Base-by-base conservation (phyloP, 2,888 invertebrate species). In the Eupelmus urozonus region DNA sequence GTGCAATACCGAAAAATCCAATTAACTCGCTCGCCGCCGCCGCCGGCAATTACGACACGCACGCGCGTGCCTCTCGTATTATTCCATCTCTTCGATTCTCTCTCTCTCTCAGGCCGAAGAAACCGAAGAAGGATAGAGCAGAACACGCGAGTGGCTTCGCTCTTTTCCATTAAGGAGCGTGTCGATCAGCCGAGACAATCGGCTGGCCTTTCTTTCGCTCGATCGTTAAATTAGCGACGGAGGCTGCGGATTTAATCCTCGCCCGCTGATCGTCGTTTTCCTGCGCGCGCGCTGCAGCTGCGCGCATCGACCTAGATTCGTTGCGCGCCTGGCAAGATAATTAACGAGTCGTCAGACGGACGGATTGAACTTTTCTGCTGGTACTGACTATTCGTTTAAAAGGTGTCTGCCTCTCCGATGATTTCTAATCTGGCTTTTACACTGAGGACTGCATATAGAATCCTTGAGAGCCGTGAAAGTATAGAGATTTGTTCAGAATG, bases 1-100 rank as follows among this genome's bases (percentile, higher is more conserved):
- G 20, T 65, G 57, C 63, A 49, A 23, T 34, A 40, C 51, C 60
- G 40, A 75, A 78, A 78, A 78, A 78, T 69, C 70, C 78, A 78
- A 78, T 78, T 70, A 78, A 63, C 78, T 51, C 55, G 55, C 4
- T 25, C 34, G 40, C 66, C 27, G 62, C n/a, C 55, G 51, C 25
- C 20, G 42, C 13, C 20, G 53, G 74, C 74, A 69, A 74, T 78
- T 74, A 74, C 55, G 34, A 23, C 57, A 34, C 67, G n/a, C 62
- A 34, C 34, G 9, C 34, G 18, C 34, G 34, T 34, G 34, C 9
- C 34, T 34, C 34, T 34, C 34, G 9, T 34, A 34, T 60, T 34
- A n/a, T 53, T 18, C 49, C 49, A 13, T 16, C 16, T 49, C 53
- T 53, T 57, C n/a, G 13, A 25, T 23, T 42, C 62, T 40, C 25